Conservation (phyloP, 2,888 invertebrate species). For the Monopis laevigella region DNA sequence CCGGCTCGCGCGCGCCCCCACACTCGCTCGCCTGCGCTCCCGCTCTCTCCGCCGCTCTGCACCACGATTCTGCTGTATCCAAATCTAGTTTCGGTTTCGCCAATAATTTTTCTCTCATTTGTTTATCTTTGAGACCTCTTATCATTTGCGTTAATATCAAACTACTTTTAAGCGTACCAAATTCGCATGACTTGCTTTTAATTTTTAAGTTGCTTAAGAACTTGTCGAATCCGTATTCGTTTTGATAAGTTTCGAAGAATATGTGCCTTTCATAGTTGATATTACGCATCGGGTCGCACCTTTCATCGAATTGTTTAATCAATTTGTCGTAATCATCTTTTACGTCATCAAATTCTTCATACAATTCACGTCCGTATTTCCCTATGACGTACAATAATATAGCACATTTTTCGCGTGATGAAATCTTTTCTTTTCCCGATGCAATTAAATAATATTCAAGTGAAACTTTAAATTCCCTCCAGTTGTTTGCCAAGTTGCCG, state of each 20-base stretch:
- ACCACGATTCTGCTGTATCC: too few species aligned
- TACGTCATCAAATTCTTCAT: slow-evolving; percentile 17
- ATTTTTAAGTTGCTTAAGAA: background rate
- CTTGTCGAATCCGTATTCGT: background rate
- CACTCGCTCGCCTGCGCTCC: too few species aligned
- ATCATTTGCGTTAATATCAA: too few species aligned
- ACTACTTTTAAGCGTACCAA: too few species aligned
- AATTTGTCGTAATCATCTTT: slow-evolving; percentile 10
- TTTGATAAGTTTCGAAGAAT: slow-evolving; percentile 3
- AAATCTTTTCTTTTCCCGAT: slow-evolving; percentile 1
- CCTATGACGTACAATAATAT: slow-evolving; percentile 21
- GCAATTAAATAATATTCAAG: slow-evolving; percentile 10
- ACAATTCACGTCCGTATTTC: slow-evolving; percentile 16
- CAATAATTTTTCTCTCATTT: too few species aligned
- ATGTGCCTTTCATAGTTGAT: slow-evolving; percentile 16
- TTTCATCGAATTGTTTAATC: slow-evolving; percentile 12
- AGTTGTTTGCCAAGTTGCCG: slow-evolving; percentile 8
- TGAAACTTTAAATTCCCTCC: slow-evolving; percentile 3
- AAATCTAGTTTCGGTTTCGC: too few species aligned
- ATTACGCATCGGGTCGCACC: slow-evolving; percentile 14
- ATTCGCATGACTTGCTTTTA: too few species aligned
- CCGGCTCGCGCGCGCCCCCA: too few species aligned
- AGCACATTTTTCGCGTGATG: slow-evolving; percentile 9
- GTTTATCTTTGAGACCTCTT: too few species aligned
- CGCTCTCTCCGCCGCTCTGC: too few species aligned